A percentile compares a stretch with the other conserved stretches of the same genome.
Conservation (phyloP, 2,888 invertebrate genomes). For the Cremastobaeus sp. region DNA sequence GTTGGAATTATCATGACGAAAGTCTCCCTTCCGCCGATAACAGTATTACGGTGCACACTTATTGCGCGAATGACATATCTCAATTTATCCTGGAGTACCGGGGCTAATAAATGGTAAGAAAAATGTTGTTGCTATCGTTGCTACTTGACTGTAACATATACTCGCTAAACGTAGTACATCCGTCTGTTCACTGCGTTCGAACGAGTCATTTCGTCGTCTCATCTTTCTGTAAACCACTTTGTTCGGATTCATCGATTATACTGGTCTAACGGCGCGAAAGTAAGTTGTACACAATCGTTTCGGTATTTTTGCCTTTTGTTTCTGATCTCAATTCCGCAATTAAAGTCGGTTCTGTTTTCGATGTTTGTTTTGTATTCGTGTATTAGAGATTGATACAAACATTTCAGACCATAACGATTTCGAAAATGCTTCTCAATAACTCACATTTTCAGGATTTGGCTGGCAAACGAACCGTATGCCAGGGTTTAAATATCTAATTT, state of each 20-base stretch:
- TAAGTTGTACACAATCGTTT: constrained; percentile 33
- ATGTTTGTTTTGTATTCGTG: constrained; percentile 48
- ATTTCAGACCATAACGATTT: neutral
- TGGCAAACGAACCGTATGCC: too few relatives aligned
- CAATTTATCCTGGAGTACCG: constrained; percentile 40
- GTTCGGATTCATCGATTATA: constrained; percentile 42
- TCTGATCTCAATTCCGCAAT: constrained; percentile 23
- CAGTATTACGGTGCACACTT: constrained; percentile 64
- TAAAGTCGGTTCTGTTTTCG: constrained; percentile 36
- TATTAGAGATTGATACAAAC: constrained; percentile 43
- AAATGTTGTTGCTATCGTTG: constrained; percentile 60
- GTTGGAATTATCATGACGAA: constrained; percentile 25
- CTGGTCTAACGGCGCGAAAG: constrained; percentile 28
- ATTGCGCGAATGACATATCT: constrained; percentile 60
- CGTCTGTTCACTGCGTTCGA: constrained; percentile 55
- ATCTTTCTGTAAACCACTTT: constrained; percentile 41
- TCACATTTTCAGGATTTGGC: too few relatives aligned
- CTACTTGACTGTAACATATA: constrained; percentile 55
- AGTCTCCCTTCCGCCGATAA: constrained; percentile 61
- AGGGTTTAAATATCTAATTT: too few relatives aligned
- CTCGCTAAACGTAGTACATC: constrained; percentile 55
- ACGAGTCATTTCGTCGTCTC: constrained; percentile 47
- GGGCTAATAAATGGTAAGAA: constrained; percentile 47
- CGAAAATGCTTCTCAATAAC: too few relatives aligned
- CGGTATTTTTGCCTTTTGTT: constrained; percentile 30